These are phyloP conservation scores for Cremastobaeus sp. DNA, from an alignment of 2,888 invertebrate species.

Conservation along the genomic window DNA sequence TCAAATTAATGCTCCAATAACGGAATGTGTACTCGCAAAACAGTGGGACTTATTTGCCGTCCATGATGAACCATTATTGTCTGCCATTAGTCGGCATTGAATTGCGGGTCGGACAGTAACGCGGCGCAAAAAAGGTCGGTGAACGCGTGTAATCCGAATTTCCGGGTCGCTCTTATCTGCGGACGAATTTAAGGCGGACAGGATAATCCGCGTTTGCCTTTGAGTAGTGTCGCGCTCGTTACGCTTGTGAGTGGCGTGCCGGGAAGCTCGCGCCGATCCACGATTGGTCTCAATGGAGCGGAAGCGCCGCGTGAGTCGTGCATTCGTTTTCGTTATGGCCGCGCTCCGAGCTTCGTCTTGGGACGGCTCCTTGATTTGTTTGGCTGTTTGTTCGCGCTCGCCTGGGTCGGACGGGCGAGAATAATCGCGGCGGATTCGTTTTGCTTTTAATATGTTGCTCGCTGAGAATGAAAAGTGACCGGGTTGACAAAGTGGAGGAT, in stretches of 20 bases:
- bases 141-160: slow-evolving; percentile 21
- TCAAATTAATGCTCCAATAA: slow-evolving; percentile 19
- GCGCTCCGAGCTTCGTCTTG: slow-evolving; percentile 9
- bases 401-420: slow-evolving; percentile 2
- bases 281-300: slow-evolving; percentile 8
- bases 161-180: slow-evolving; percentile 20
- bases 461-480: not conserved
- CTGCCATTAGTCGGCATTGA: too few relatives aligned
- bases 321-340: slow-evolving; percentile 34
- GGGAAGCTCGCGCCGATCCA: slow-evolving; percentile 20
- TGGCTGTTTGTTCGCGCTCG: slow-evolving; percentile 16
- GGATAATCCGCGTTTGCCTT: slow-evolving; percentile 60
- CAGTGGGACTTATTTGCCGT: slow-evolving; percentile 3
- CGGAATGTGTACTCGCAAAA: slow-evolving; percentile 7
- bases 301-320: not conserved
- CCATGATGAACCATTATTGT: slow-evolving; percentile 18
- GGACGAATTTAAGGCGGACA: slow-evolving; percentile 54
- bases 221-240: slow-evolving; percentile 25
- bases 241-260: slow-evolving; percentile 36
- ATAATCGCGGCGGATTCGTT: slow-evolving; percentile 25
- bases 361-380: slow-evolving; percentile 11
- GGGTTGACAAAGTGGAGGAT: too few relatives aligned
- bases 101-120: too few relatives aligned
- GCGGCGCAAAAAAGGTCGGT: slow-evolving; percentile 16
- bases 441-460: slow-evolving; percentile 1